Evolutionary conservation across 2,797 vertebrate species (phyloP).

Genomic region (Acanthurus lineatus): DNA sequence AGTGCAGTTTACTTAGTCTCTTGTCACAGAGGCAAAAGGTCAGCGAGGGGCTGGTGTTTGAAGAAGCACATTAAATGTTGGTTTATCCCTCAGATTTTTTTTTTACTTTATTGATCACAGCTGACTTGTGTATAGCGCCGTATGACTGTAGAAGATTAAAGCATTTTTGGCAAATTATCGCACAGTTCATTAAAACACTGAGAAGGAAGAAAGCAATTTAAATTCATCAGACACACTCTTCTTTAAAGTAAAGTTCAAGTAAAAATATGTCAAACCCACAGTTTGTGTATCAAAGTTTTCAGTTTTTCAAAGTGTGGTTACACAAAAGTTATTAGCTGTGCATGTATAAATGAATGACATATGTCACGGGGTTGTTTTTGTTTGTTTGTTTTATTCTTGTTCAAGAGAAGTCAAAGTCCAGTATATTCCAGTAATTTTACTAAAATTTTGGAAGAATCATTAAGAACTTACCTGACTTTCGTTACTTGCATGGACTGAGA

Average conservation of each 20-base stretch:
- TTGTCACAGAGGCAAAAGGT: slow-evolving; percentile 85
- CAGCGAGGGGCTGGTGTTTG: slow-evolving; percentile 83
- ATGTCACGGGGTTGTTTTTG: too few relatives aligned
- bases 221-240: too few relatives aligned
- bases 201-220: too few relatives aligned
- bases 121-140: slow-evolving; percentile 77
- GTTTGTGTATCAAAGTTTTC: too few relatives aligned
- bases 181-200: slow-evolving; percentile 17
- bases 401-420: background rate
- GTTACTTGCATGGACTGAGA: background rate
- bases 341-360: too few relatives aligned
- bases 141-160: slow-evolving; percentile 67
- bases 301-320: too few relatives aligned
- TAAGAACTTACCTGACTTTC: background rate
- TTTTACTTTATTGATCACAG: slow-evolving; percentile 86
- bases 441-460: background rate
- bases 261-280: too few relatives aligned
- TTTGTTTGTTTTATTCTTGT: background rate
- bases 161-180: slow-evolving; percentile 67
- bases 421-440: background rate
- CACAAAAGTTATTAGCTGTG: too few relatives aligned
- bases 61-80: slow-evolving; percentile 87
- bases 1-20: slow-evolving; percentile 85
- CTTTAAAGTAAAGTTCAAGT: too few relatives aligned
- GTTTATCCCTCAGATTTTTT: slow-evolving; percentile 86